Evolutionary conservation across 2,113 vertebrate genomes (phyloP).

Genomic region (Zosterops borbonicus): DNA sequence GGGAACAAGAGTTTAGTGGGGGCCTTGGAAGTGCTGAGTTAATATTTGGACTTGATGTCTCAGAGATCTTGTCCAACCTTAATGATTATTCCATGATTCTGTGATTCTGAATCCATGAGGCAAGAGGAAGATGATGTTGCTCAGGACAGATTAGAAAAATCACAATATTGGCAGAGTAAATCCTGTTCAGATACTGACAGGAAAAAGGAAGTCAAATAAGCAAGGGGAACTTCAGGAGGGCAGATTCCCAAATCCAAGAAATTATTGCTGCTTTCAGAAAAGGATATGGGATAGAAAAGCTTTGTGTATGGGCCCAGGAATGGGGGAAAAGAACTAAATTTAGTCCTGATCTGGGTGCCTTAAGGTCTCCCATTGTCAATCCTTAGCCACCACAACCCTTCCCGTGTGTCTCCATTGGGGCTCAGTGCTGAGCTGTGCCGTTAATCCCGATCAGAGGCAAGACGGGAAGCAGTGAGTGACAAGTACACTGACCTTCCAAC

Average conservation of each 20-base stretch:
- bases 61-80: neutral
- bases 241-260: neutral
- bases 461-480: neutral
- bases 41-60: neutral
- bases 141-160: neutral
- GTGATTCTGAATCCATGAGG: neutral
- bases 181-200: neutral
- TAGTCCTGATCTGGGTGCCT: neutral
- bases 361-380: neutral
- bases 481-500: neutral
- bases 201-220: neutral
- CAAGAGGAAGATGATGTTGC: neutral
- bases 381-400: rapidly evolving
- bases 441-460: rapidly evolving
- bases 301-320: rapidly evolving
- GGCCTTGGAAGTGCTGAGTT: neutral
- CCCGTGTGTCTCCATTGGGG: rapidly evolving
- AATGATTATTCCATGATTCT: neutral
- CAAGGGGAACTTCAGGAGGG: neutral
- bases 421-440: rapidly evolving
- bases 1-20: neutral
- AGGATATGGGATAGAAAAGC: neutral
- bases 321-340: neutral
- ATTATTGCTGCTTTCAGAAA: neutral
- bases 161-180: neutral